Base-by-base conservation (phyloP, 2,113 vertebrate genomes). In the Rutilus rutilus region DNA sequence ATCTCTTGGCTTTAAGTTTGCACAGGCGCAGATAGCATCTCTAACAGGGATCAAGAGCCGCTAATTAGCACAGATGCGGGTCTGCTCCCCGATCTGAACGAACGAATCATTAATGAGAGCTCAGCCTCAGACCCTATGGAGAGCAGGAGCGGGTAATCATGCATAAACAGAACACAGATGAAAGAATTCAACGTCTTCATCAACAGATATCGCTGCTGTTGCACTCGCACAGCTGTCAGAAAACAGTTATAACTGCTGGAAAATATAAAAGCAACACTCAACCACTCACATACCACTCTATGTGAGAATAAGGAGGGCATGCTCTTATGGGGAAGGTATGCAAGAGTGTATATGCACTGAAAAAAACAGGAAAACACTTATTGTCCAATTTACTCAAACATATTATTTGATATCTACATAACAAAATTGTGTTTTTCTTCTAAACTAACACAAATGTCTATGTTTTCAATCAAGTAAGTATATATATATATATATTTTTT, bases 131-230 rank as follows among this genome's bases (percentile, higher is more conserved):
- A 36, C 27, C 54, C 79, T 25, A 12, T 23, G 62, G 50, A 27
- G 82, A 27, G 45, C 45, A 54, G 27, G 27, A 33, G 71, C 8
- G 73, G 54, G 52, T 45, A 60, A 47, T 59, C 85, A 57, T 39
- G 73, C 84, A 73, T 78, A 52, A 79, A 81, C 78, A 59, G 64
- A 82, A 15, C 36, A 76, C 33, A 79, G 77, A 62, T 62, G 42
- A 84, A 60, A 39, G 23, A 25, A 45, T 64, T 42, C 2, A 17
- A 79, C 17, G 4, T 76, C 54, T 84, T 60, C 15, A 79, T 79
- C 23, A 67, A 79, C 75, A 71, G 27, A 80, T 67, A 6, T 36
- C 50, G 52, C 47, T 77, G 75, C 50, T 77, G 75, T 77, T 77
- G 50, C 47, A 21, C 25, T 30, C 27, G 8, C 75, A 77, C 75